Percentiles rank a stretch among this genome's conserved stretches.
Conservation (phyloP, 1,140 invertebrate species). For the Ooceraea biroi region DNA sequence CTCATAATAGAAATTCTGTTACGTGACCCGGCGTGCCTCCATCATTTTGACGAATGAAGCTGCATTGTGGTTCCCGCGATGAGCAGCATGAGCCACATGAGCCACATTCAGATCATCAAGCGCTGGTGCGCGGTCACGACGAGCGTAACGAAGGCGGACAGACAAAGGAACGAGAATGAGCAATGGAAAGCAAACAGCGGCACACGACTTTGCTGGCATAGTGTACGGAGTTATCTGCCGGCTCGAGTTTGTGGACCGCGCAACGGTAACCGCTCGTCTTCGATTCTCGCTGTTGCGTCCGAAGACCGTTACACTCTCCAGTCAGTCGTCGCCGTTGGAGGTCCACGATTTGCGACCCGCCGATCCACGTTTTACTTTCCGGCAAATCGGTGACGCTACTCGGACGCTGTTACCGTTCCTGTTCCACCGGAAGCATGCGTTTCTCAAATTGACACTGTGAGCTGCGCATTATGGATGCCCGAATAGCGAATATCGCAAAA, state of each 20-base stretch:
- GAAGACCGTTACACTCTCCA: slow-evolving; percentile 84
- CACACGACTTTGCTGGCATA: slow-evolving; percentile 58
- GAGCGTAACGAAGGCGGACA: slow-evolving; percentile 34
- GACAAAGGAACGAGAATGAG: slow-evolving; percentile 29
- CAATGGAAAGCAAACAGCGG: slow-evolving; percentile 59
- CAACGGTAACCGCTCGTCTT: slow-evolving; percentile 83
- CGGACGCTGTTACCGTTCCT: background rate
- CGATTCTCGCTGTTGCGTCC: slow-evolving; percentile 77
- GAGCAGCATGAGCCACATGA: slow-evolving; percentile 23
- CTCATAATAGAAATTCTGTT: slow-evolving; percentile 52
- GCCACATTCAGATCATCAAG: slow-evolving; percentile 48
- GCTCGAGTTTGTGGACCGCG: slow-evolving; percentile 83
- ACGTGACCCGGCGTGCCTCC: slow-evolving; percentile 36
- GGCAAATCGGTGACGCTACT: background rate
- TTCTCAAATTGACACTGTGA: background rate
- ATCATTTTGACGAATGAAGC: slow-evolving; percentile 41
- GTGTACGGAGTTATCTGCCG: slow-evolving; percentile 75
- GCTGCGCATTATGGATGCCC: background rate
- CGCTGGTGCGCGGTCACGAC: slow-evolving; percentile 25
- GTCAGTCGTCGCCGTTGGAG: slow-evolving; percentile 64
- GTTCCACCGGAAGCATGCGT: background rate
- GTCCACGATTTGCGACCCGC: slow-evolving; percentile 51
- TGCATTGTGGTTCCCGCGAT: slow-evolving; percentile 23
- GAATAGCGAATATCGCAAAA: slow-evolving; percentile 2
- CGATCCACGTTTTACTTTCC: slow-evolving; percentile 60